Conservation (phyloP, 2,113 vertebrate genomes). For the Diadophis punctatus region DNA sequence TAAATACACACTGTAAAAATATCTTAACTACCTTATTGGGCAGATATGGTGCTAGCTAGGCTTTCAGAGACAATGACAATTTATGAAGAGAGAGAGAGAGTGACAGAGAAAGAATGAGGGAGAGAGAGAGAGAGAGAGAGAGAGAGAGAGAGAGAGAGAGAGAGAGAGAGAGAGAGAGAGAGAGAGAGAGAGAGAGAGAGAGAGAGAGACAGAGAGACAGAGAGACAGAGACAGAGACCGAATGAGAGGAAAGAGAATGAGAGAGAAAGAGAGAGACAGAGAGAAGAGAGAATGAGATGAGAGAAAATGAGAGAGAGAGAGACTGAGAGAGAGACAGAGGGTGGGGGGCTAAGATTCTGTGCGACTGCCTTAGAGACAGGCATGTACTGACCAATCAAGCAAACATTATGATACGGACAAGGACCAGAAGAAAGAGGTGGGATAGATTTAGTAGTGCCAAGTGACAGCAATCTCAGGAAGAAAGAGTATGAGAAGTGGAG, state of each 20-base stretch:
- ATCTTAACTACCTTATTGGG: not conserved
- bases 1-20: not conserved
- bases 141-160: too few relatives aligned
- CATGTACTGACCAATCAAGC: not conserved
- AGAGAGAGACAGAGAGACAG: too few relatives aligned
- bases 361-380: not conserved
- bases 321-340: too few relatives aligned
- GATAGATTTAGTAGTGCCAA: not conserved
- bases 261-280: fast-evolving
- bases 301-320: too few relatives aligned
- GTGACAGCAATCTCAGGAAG: not conserved
- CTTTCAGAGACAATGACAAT: too few relatives aligned
- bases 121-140: too few relatives aligned
- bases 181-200: too few relatives aligned
- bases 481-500: not conserved
- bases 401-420: not conserved
- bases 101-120: too few relatives aligned
- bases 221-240: too few relatives aligned
- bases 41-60: not conserved
- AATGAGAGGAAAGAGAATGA: too few relatives aligned
- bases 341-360: not conserved
- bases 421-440: not conserved
- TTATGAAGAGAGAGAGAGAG: not conserved
- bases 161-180: too few relatives aligned
- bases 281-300: too few relatives aligned